A percentile compares a stretch with the other conserved stretches of the same genome.
Evolutionary conservation across 1,140 invertebrate species (phyloP).

Genomic region (Neelides sp.): DNA sequence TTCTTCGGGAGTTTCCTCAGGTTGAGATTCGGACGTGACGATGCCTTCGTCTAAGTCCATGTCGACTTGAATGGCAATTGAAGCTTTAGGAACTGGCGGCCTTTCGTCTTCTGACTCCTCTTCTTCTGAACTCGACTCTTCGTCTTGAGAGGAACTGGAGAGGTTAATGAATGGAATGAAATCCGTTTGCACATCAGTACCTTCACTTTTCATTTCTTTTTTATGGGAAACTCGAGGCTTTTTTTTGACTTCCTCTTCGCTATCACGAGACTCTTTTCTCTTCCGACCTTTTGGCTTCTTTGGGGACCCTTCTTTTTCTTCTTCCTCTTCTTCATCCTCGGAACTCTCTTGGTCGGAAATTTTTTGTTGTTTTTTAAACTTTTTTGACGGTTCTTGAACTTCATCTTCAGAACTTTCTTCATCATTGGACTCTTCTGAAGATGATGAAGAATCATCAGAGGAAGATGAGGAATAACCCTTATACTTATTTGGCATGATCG

Average conservation of each 20-base stretch:
- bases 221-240: conserved; percentile 10
- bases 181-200: conserved; percentile 10
- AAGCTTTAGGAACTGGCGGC: conserved; percentile 41
- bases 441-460: too few species aligned
- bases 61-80: conserved; percentile 26
- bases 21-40: conserved; percentile 50
- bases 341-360: too few species aligned
- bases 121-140: not conserved
- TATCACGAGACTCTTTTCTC: conserved; percentile 31
- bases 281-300: not conserved
- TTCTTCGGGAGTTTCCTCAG: conserved; percentile 59
- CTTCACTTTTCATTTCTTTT: conserved; percentile 10
- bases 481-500: not conserved
- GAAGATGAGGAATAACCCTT: not conserved
- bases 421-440: not conserved
- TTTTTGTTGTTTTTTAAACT: conserved; percentile 4
- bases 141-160: not conserved
- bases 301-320: not conserved
- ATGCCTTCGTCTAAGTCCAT: conserved; percentile 19
- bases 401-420: conserved; percentile 2
- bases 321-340: conserved; percentile 2
- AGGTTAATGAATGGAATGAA: not conserved
- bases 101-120: conserved; percentile 24
- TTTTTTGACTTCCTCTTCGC: conserved; percentile 6
- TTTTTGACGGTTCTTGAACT: conserved; percentile 4